Evolutionary conservation across 2,888 invertebrate species (phyloP).

Genomic region (Unio delphinus): DNA sequence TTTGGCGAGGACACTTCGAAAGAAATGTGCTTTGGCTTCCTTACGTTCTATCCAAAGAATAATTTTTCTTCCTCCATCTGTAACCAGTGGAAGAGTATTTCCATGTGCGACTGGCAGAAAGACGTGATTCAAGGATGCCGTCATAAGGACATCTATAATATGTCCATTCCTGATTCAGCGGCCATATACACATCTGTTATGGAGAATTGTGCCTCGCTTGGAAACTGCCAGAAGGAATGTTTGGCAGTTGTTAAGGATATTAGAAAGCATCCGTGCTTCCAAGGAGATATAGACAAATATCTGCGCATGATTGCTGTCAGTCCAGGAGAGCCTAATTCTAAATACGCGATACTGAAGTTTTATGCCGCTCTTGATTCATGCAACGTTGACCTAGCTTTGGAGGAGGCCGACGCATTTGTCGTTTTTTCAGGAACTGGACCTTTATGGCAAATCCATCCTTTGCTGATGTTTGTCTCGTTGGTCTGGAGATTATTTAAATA

Average conservation of each 20-base stretch:
- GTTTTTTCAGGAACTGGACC: too few species aligned
- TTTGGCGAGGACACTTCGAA: slow-evolving; percentile 49
- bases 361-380: too few species aligned
- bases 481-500: too few species aligned
- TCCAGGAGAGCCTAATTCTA: too few species aligned
- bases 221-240: slow-evolving; percentile 27
- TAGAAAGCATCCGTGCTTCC: slow-evolving; percentile 29
- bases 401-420: too few species aligned
- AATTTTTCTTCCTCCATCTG: slow-evolving; percentile 13
- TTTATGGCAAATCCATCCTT: too few species aligned
- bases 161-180: slow-evolving; percentile 7
- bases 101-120: slow-evolving; percentile 6
- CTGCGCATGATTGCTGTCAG: not conserved
- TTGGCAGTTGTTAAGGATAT: slow-evolving; percentile 13
- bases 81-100: not conserved
- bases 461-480: too few species aligned
- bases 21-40: slow-evolving; percentile 58
- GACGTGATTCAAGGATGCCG: slow-evolving; percentile 19
- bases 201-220: slow-evolving; percentile 15
- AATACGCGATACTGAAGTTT: too few species aligned
- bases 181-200: slow-evolving; percentile 9
- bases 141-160: not conserved
- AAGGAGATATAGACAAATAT: slow-evolving; percentile 15
- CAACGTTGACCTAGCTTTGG: too few species aligned
- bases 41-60: slow-evolving; percentile 44